Evolutionary conservation across 2,797 vertebrate genomes (phyloP).

Genomic region (Rhadinocentrus ornatus): DNA sequence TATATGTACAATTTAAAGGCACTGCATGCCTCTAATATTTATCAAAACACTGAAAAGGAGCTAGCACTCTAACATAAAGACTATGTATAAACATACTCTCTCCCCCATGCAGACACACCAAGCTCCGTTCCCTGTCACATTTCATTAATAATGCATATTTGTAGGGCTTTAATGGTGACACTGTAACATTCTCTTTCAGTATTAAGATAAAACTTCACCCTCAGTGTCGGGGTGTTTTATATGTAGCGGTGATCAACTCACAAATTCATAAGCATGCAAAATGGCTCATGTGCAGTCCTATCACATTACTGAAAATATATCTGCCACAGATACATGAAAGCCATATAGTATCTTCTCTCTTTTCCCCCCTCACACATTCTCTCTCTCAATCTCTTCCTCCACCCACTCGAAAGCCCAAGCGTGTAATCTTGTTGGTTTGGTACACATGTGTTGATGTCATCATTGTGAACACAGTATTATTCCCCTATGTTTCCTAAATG

Average conservation of each 20-base stretch:
- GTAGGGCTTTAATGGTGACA: constrained; percentile 74
- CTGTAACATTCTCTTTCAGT: constrained; percentile 55
- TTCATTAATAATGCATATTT: constrained; percentile 79
- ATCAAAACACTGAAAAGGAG: constrained; percentile 13
- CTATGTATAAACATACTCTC: constrained; percentile 54
- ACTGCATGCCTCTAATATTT: background rate
- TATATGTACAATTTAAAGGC: constrained; percentile 3
- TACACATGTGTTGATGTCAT: constrained; percentile 82
- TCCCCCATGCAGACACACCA: constrained; percentile 69
- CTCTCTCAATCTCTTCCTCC: constrained; percentile 72
- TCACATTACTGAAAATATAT: constrained; percentile 60
- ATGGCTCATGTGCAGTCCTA: constrained; percentile 51
- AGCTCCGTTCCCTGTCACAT: constrained; percentile 70
- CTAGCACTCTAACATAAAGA: constrained; percentile 39
- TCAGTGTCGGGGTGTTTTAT: constrained; percentile 50
- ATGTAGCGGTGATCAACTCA: constrained; percentile 57
- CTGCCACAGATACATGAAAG: constrained; percentile 69
- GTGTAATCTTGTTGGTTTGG: constrained; percentile 79
- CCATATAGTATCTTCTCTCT: constrained; percentile 52
- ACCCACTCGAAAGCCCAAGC: constrained; percentile 78
- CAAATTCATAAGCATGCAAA: constrained; percentile 55
- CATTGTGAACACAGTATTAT: constrained; percentile 72
- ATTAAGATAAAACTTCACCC: constrained; percentile 48
- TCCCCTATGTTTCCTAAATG: constrained; percentile 57
- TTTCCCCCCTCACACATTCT: constrained; percentile 47